Base-by-base conservation (phyloP, 2,797 vertebrate genomes). In the Ambastaia sidthimunki region DNA sequence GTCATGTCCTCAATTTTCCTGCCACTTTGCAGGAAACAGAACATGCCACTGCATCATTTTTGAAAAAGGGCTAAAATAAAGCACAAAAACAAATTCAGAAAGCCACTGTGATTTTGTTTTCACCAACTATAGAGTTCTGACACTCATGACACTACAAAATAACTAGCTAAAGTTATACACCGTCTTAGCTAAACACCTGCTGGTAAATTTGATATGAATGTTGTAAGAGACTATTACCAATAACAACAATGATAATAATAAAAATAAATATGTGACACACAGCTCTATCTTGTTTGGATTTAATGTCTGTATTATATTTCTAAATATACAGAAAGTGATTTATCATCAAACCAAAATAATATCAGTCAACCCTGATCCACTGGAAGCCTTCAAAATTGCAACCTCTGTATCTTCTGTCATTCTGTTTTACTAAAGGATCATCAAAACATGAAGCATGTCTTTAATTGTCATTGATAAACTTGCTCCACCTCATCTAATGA, bases 391-490 rank as follows among this genome's bases (percentile, higher is more conserved):
- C 59, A 83, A 85, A 81, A 55, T 44, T 73, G 68, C 62, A 65
- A 60, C 34, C 63, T 77, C 73, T 74, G 50, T 76, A 68, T 80
- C 71, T 67, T 50, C 57, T 25, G 13, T 4, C 52, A 4, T 25
- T 81, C 6, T 44, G 9, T 77, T 73, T 77, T 70, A 57, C 83
- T n/a, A 13, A 10, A 41, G 54, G 60, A 75, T 19, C 3, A 59
- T 74, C 74, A 81, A 84, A 80, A 59, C 41, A n/a, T 76, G 74
- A 54, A 72, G 83, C 82, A 76, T 65, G 74, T 65, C 71, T 78
- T 16, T 84, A 73, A 72, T 75, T 74, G 78, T 67, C 85, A 66
- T 81, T 86, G 71, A 76, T 71, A 65, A 65, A 73, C 76, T 72
- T 71, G 55, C 50, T 76, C 62, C 77, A 70, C 52, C 70, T 55